phyloP scores from a whole-genome alignment of 2,113 vertebrate genomes.

The Galemys pyrenaicus region DNA sequence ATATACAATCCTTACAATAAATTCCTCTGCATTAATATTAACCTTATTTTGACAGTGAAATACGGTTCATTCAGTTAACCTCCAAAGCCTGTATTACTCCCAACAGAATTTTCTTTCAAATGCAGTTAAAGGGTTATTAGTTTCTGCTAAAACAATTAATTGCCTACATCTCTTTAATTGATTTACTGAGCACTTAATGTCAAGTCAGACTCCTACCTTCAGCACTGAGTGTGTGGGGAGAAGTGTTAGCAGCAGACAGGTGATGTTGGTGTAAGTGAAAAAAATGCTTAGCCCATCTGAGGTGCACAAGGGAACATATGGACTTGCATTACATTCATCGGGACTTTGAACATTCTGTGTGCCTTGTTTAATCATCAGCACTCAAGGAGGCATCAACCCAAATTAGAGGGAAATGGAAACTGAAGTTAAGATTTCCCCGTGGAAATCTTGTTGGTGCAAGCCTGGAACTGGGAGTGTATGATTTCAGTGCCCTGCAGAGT shows the following conservation, averaged over 20 bases:
- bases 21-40: not conserved
- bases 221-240: not conserved
- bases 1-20: not conserved
- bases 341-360: not conserved
- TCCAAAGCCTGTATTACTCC: not conserved
- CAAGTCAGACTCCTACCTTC: not conserved
- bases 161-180: not conserved
- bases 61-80: not conserved
- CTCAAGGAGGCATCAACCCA: not conserved
- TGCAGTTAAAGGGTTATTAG: not conserved
- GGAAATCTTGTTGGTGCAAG: not conserved
- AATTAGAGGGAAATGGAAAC: not conserved
- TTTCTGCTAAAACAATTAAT: not conserved
- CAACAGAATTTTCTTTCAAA: not conserved
- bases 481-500: not conserved
- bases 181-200: not conserved
- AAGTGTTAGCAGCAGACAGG: not conserved
- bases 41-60: not conserved
- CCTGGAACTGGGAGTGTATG: not conserved
- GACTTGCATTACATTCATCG: not conserved
- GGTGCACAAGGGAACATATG: not conserved
- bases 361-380: not conserved
- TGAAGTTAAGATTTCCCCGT: not conserved
- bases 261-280: not conserved
- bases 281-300: not conserved